These are phyloP conservation scores for Sebastes hubbsi DNA, from an alignment of 2,797 vertebrate species.

Conservation along the genomic window DNA sequence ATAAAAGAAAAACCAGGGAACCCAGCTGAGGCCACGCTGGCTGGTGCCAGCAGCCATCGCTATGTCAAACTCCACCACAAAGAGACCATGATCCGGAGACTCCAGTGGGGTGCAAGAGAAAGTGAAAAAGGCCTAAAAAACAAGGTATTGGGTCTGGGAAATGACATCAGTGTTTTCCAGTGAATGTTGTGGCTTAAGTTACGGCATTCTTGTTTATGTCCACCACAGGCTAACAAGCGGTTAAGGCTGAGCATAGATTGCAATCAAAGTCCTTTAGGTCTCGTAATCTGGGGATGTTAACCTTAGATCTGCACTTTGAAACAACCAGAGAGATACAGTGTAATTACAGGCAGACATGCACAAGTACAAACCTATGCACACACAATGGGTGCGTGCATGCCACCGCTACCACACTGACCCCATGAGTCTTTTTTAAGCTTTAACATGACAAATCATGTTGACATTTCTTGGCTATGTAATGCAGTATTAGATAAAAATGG, in stretches of 20 bases:
- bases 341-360: conserved; percentile 5
- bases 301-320: conserved; percentile 31
- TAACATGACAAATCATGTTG: not conserved
- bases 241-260: conserved; percentile 26
- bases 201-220: conserved; percentile 37
- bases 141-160: conserved; percentile 17
- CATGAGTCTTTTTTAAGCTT: not conserved
- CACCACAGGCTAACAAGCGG: conserved; percentile 35
- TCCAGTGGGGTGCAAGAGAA: conserved; percentile 8
- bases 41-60: conserved; percentile 68
- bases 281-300: conserved; percentile 33
- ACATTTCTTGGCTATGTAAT: not conserved
- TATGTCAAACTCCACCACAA: conserved; percentile 67
- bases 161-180: conserved; percentile 70
- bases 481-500: conserved; percentile 10
- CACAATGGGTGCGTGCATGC: not conserved
- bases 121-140: conserved; percentile 14
- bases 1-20: conserved; percentile 76
- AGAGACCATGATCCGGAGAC: conserved; percentile 45
- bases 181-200: conserved; percentile 47
- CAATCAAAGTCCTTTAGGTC: conserved; percentile 32
- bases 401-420: not conserved
- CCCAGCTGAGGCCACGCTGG: conserved; percentile 49
- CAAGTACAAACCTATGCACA: not conserved
- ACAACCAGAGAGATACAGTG: conserved; percentile 5